A percentile compares a stretch with the other conserved stretches of the same genome.
Evolutionary conservation across 2,888 invertebrate species (phyloP).

Genomic region (Zootermopsis nevadensis): DNA sequence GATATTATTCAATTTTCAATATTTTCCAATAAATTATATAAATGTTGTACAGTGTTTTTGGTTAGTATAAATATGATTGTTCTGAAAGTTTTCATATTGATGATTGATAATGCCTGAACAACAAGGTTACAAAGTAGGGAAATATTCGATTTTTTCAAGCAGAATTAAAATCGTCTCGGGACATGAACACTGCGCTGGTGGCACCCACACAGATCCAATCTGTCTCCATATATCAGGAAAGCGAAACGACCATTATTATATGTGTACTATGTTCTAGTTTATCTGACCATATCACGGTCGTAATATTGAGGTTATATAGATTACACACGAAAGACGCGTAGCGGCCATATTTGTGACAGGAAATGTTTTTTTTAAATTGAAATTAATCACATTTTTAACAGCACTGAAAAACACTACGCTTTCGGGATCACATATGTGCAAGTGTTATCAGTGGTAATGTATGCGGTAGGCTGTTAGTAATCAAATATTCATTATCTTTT

Average conservation of each 20-base stretch:
- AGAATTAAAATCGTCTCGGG: background rate
- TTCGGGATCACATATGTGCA: background rate
- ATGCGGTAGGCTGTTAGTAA: too few species aligned
- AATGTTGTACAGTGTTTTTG: too few species aligned
- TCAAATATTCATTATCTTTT: too few species aligned
- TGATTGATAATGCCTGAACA: too few species aligned
- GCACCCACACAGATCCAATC: background rate
- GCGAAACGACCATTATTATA: background rate
- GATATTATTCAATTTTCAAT: too few species aligned
- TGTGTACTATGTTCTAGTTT: background rate
- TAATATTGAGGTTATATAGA: background rate
- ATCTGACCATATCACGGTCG: background rate
- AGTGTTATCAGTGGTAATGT: background rate
- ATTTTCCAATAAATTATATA: too few species aligned
- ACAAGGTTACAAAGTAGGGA: background rate
- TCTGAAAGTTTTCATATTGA: too few species aligned
- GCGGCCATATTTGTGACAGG: background rate
- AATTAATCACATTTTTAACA: slow-evolving; percentile 5
- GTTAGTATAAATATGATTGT: too few species aligned
- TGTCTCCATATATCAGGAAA: background rate
- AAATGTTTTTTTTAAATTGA: slow-evolving; percentile 15
- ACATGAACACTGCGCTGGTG: background rate
- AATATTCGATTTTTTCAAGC: background rate
- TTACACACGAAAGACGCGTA: background rate
- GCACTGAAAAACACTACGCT: background rate